These are phyloP conservation scores for Butastur rufipennis DNA, from an alignment of 2,113 vertebrate species.

Conservation along the genomic window DNA sequence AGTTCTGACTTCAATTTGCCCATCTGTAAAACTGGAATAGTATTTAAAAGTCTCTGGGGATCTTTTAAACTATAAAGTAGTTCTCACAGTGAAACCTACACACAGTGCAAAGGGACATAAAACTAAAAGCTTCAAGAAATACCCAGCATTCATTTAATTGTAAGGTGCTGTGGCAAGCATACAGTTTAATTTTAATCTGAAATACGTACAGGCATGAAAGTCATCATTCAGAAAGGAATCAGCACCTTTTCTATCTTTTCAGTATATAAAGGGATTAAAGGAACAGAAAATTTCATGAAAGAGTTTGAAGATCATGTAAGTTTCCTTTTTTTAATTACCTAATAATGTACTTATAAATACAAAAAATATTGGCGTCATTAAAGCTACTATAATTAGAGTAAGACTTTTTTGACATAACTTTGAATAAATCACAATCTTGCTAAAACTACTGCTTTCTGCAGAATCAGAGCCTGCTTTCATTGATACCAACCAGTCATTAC, in stretches of 20 bases:
- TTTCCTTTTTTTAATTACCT: neutral
- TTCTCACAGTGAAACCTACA: neutral
- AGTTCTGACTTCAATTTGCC: neutral
- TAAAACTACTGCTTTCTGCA: neutral
- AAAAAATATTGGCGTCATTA: neutral
- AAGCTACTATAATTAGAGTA: neutral
- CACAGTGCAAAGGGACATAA: neutral
- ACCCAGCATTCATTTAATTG: neutral
- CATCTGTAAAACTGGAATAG: neutral
- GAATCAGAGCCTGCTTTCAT: neutral
- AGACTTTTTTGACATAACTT: neutral
- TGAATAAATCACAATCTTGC: neutral
- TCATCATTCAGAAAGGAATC: neutral
- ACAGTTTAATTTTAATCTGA: neutral
- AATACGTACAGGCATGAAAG: neutral
- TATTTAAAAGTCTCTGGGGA: neutral
- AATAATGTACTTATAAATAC: neutral
- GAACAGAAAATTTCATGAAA: neutral
- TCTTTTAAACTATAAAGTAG: neutral
- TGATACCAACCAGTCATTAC: neutral
- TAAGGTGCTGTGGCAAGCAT: neutral
- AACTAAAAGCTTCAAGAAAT: neutral
- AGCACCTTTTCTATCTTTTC: neutral
- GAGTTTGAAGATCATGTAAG: neutral
- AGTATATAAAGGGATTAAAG: neutral